Base-by-base conservation (phyloP, 2,888 invertebrate genomes). In the Standfussiana lucernea region DNA sequence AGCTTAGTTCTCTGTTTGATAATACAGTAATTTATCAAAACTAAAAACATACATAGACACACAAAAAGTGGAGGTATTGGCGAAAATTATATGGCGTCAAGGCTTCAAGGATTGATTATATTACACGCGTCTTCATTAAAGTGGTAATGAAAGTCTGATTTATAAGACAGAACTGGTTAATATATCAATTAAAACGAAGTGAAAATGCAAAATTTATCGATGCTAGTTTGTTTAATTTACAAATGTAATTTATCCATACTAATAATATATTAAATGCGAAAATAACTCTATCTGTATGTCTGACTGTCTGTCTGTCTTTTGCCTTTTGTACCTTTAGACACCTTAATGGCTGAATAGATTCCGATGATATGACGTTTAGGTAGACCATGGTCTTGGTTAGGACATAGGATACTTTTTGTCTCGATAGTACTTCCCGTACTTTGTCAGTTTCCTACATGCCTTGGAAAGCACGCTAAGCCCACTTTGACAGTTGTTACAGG, bases 211-310 rank as follows among this genome's bases (percentile, higher is more conserved):
- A 67, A 83, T 78, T 74, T 67, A 78, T 80, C 15, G 66, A 37
- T 45, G 72, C 72, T 32, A 71, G 72, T 83, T 83, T 77, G 10
- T 59, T 72, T 77, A 8, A 76, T 86, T 86, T 83, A 75, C 78
- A 75, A 83, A 76, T 78, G 42, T 75, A 67, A 84, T 77, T 66
- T 75, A 78, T 79, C 11, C 35, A 37, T 50, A 4, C 37, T 37
- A 37, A 15, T 32, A 59, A 6, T 62, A 37, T n/a, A 2, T 11
- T 24, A 15, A 32, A 64, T 64, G n/a, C 15, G 13, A 37, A 37
- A 24, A 6, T 62, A 13, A n/a, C 7, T 62, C 37, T 62, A 8
- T 32, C 28, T 62, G 40, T 40, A n/a, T n/a, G 37, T 24, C 24
- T 13, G 24, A 10, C 7, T n/a, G 15, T n/a, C 40, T 15, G n/a